A percentile compares a stretch with the other conserved stretches of the same genome.
These are phyloP conservation scores for Listronotus oregonensis DNA, from an alignment of 1,140 invertebrate genomes.

Conservation along the genomic window DNA sequence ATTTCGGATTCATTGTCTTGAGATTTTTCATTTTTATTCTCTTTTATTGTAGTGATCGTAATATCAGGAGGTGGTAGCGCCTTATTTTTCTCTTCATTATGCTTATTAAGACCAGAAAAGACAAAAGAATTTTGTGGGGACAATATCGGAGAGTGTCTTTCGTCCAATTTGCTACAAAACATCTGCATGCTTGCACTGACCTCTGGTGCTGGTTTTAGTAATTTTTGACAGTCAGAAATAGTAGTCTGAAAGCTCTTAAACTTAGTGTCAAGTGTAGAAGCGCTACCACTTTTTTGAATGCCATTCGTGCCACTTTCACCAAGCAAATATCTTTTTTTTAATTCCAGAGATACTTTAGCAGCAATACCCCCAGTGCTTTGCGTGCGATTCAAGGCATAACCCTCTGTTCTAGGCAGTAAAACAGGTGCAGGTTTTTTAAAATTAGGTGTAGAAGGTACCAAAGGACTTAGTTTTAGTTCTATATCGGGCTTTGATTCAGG, in stretches of 20 bases:
- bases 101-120: slow-evolving; percentile 6
- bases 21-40: slow-evolving; percentile 42
- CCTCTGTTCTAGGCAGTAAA: slow-evolving; percentile 63
- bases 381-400: slow-evolving; percentile 78
- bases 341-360: slow-evolving; percentile 80
- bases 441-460: slow-evolving; percentile 56
- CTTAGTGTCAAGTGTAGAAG: slow-evolving; percentile 80
- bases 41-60: slow-evolving; percentile 27
- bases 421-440: slow-evolving; percentile 54
- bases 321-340: slow-evolving; percentile 83
- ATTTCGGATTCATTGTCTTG: slow-evolving; percentile 56
- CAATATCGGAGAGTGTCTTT: slow-evolving; percentile 45
- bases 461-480: slow-evolving; percentile 61
- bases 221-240: slow-evolving; percentile 87
- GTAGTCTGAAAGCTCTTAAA: slow-evolving; percentile 81
- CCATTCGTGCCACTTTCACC: slow-evolving; percentile 66
- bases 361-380: slow-evolving; percentile 85
- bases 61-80: slow-evolving; percentile 36
- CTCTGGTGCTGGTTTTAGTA: slow-evolving; percentile 78
- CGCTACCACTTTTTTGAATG: slow-evolving; percentile 82
- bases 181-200: slow-evolving; percentile 77
- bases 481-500: slow-evolving; percentile 47
- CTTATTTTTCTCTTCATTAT: slow-evolving; percentile 38
- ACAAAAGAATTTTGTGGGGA: slow-evolving; percentile 45
- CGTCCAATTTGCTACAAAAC: slow-evolving; percentile 58